Conservation (phyloP, 2,888 invertebrate species). For the Volucella bombylans region DNA sequence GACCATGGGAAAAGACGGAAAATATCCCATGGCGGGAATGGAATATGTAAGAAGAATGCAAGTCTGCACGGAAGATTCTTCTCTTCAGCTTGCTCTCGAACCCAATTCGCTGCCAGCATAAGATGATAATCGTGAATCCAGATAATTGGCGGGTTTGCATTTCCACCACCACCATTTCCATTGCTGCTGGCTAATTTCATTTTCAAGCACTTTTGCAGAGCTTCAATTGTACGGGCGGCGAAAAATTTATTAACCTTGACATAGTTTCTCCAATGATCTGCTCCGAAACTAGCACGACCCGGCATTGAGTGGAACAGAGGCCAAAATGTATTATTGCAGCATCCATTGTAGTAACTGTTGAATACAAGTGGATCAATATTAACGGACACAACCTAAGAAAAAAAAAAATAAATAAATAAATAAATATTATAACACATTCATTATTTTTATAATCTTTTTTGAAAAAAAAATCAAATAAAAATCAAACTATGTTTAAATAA, state of each 20-base stretch:
- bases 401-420: neutral
- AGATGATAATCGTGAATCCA: slow-evolving; percentile 98
- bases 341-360: slow-evolving; percentile 95
- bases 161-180: slow-evolving; percentile 77
- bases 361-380: slow-evolving; percentile 89
- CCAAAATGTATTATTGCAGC: slow-evolving; percentile 96
- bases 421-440: neutral
- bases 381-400: slow-evolving; percentile 89
- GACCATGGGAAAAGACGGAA: slow-evolving; percentile 95
- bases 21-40: slow-evolving; percentile 97
- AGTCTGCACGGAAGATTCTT: slow-evolving; percentile 89
- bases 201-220: slow-evolving; percentile 84
- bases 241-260: slow-evolving; percentile 91
- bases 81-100: slow-evolving; percentile 92
- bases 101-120: slow-evolving; percentile 95
- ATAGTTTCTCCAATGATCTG: slow-evolving; percentile 92
- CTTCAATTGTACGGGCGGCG: slow-evolving; percentile 89
- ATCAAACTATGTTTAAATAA: slow-evolving; percentile 13
- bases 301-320: slow-evolving; percentile 97
- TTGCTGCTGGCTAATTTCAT: slow-evolving; percentile 82
- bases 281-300: slow-evolving; percentile 91
- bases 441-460: slow-evolving; percentile 8
- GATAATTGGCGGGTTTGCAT: slow-evolving; percentile 86
- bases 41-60: slow-evolving; percentile 97
- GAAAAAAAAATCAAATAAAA: neutral